phyloP scores from a whole-genome alignment of 2,797 vertebrate genomes.

The Lindbergichthys nudifrons region DNA sequence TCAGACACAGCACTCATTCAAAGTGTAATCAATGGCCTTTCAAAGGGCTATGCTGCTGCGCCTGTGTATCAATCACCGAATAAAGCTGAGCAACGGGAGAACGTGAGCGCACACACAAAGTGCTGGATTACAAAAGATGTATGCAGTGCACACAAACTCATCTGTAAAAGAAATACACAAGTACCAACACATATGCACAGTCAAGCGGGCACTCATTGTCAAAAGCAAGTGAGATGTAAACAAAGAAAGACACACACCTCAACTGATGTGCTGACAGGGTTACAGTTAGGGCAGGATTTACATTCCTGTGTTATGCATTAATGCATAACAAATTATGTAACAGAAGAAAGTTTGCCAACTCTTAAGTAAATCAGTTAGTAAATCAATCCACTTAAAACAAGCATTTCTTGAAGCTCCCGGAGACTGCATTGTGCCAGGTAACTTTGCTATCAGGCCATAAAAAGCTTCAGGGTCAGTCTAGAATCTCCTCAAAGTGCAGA shows the following conservation, averaged over 20 bases:
- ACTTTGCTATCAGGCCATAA: slow-evolving; percentile 43
- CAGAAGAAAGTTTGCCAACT: slow-evolving; percentile 52
- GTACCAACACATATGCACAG: neutral
- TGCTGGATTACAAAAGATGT: slow-evolving; percentile 36
- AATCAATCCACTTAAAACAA: slow-evolving; percentile 71
- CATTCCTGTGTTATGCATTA: slow-evolving; percentile 35
- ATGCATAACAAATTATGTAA: slow-evolving; percentile 50
- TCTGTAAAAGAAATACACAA: neutral
- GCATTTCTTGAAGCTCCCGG: slow-evolving; percentile 58
- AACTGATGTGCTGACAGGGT: slow-evolving; percentile 51
- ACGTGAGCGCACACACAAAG: slow-evolving; percentile 54
- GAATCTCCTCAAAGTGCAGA: slow-evolving; percentile 20
- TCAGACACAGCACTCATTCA: slow-evolving; percentile 70
- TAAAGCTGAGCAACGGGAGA: slow-evolving; percentile 39
- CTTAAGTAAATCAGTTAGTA: slow-evolving; percentile 32
- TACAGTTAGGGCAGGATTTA: slow-evolving; percentile 17
- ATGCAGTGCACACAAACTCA: slow-evolving; percentile 8
- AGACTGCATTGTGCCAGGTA: slow-evolving; percentile 42
- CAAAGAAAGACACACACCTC: slow-evolving; percentile 27
- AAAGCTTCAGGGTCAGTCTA: slow-evolving; percentile 24
- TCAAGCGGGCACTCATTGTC: neutral
- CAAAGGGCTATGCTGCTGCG: slow-evolving; percentile 41
- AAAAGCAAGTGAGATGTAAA: slow-evolving; percentile 9
- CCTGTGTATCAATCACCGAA: slow-evolving; percentile 53
- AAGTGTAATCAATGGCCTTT: slow-evolving; percentile 74